phyloP scores from a whole-genome alignment of 2,888 invertebrate genomes.

The Galerucella pusilla region DNA sequence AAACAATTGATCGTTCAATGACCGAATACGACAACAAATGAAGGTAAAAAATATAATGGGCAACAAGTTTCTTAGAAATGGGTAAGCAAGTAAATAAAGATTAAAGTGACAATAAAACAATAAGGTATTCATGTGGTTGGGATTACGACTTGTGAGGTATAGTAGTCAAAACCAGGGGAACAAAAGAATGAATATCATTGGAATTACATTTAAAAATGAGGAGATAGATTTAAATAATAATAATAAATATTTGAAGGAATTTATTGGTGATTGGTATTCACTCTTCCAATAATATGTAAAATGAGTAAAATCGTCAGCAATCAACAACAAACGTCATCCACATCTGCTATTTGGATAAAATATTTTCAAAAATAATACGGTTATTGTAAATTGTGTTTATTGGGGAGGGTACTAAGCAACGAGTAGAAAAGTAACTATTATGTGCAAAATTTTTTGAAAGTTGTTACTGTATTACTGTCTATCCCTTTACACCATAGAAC shows the following conservation, averaged over 20 bases:
- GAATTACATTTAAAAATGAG: not conserved
- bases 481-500: too few relatives aligned
- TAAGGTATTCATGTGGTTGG: not conserved
- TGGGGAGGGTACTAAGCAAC: too few relatives aligned
- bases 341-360: too few relatives aligned
- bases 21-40: not conserved
- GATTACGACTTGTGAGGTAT: not conserved
- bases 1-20: constrained; percentile 8
- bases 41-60: not conserved
- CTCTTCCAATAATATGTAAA: too few relatives aligned
- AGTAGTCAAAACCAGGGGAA: not conserved
- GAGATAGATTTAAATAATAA: not conserved
- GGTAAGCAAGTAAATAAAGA: not conserved
- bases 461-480: too few relatives aligned
- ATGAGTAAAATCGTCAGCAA: too few relatives aligned
- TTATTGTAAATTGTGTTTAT: too few relatives aligned
- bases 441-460: too few relatives aligned
- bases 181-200: not conserved
- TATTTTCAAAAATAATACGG: too few relatives aligned
- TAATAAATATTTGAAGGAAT: not conserved
- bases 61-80: not conserved
- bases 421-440: too few relatives aligned
- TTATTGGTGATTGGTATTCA: too few relatives aligned
- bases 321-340: too few relatives aligned
- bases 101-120: constrained; percentile 4